Base-by-base conservation (phyloP, 35 echinoderm and acorn worm species). In the Anneissia japonica region DNA sequence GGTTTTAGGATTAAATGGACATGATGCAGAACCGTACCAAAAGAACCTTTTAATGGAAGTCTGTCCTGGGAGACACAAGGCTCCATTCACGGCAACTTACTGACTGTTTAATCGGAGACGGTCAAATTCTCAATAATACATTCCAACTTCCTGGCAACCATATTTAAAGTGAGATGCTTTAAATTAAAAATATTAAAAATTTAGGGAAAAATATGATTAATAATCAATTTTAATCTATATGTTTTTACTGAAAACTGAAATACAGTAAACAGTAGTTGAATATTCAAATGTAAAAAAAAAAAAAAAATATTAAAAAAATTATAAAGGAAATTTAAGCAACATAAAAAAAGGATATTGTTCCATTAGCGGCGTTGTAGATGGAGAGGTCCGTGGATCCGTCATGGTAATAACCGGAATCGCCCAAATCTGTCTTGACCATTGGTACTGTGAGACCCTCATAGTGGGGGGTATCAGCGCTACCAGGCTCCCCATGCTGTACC, bases 311-410 rank as follows among this genome's bases (percentile, higher is more conserved):
- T 45, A 45, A 16, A 45, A 45, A 16, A 45, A 45, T 45, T 45
- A 45, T 45, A 7, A 45, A 7, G 40, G 5, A 7, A 45, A 45
- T 45, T 16, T 45, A n/a, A n/a, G n/a, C n/a, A n/a, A n/a, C n/a
- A n/a, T n/a, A 39, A 37, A 16, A 88, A 97, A 97, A 97, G 94
- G 94, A 97, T 97, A 97, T 97, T 86, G 94, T 90, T 64, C 91
- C 91, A 40, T 88, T 90, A 39, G 87, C 83, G 32, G 75, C 64
- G 3, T 90, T 93, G 79, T 97, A 97, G 34, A 83, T 74, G 0
- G 94, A 94, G 33, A 94, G 89, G 72, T 94, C 93, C 0, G 93
- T 84, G 30, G 89, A 74, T 19, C 83, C 87, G 30, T 87, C 19
- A 74, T 23, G 72, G 85, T 14, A 86, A 86, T 30, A 86, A 84